phyloP scores from a whole-genome alignment of 2,797 vertebrate genomes.

The Yasuhikotakia modesta region DNA sequence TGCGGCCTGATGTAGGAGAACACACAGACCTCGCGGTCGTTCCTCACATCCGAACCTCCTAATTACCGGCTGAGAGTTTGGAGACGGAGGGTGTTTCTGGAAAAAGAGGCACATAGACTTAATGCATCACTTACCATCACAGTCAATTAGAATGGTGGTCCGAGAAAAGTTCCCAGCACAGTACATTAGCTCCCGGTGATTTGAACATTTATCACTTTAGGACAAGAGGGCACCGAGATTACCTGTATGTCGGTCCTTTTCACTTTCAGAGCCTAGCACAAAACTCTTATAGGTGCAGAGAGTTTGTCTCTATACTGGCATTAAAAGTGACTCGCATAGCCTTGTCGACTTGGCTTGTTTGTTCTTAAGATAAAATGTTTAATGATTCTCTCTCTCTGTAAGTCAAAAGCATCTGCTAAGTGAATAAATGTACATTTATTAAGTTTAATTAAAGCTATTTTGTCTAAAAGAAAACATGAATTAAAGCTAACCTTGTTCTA shows the following conservation, averaged over 20 bases:
- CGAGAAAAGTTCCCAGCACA: slow-evolving; percentile 43
- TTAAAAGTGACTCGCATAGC: too few species aligned
- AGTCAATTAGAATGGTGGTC: slow-evolving; percentile 41
- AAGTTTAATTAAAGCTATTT: too few species aligned
- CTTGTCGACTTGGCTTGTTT: too few species aligned
- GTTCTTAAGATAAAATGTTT: too few species aligned
- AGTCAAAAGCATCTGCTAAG: too few species aligned
- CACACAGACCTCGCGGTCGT: slow-evolving; percentile 16
- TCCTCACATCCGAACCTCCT: slow-evolving; percentile 12
- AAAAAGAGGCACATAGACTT: slow-evolving; percentile 39
- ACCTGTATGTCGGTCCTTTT: slow-evolving; percentile 17
- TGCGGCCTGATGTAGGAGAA: slow-evolving; percentile 28
- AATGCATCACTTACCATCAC: slow-evolving; percentile 26
- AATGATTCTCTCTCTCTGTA: too few species aligned
- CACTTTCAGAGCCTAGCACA: slow-evolving; percentile 16
- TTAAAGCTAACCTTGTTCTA: too few species aligned
- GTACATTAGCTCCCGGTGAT: slow-evolving; percentile 54
- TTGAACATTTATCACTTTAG: slow-evolving; percentile 57
- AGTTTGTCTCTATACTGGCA: not conserved
- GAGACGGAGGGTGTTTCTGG: slow-evolving; percentile 14
- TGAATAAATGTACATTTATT: too few species aligned
- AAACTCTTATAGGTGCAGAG: slow-evolving; percentile 1
- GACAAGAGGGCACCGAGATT: slow-evolving; percentile 45
- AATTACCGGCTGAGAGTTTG: slow-evolving; percentile 15
- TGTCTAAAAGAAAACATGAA: too few species aligned